A percentile compares a stretch with the other conserved stretches of the same genome.
phyloP scores from a whole-genome alignment of 2,888 invertebrate species.

The Temnothorax unifasciatus region DNA sequence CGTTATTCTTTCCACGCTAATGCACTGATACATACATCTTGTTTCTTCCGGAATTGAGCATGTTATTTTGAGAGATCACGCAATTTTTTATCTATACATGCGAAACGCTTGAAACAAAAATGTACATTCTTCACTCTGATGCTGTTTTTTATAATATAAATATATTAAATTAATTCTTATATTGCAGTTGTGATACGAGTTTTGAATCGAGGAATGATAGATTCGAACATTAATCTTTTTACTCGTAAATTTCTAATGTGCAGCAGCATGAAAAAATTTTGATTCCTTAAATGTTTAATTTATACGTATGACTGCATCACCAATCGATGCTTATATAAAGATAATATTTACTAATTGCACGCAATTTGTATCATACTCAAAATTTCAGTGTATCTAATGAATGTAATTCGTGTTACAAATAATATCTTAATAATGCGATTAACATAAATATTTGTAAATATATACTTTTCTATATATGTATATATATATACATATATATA shows the following conservation, averaged over 20 bases:
- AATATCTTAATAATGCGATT: conserved; percentile 59
- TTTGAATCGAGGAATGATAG: conserved; percentile 33
- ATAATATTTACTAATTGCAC: conserved; percentile 79
- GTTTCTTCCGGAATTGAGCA: conserved; percentile 64
- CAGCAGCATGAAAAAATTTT: conserved; percentile 73
- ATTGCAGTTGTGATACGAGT: conserved; percentile 45
- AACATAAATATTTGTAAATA: conserved; percentile 65
- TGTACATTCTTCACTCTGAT: conserved; percentile 58
- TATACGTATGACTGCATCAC: conserved; percentile 77
- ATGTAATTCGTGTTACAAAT: conserved; percentile 68
- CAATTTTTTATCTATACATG: conserved; percentile 58
- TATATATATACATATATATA: conserved; percentile 54
- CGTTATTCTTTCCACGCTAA: conserved; percentile 64
- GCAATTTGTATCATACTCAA: conserved; percentile 71
- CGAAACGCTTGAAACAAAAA: conserved; percentile 65
- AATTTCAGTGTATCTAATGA: conserved; percentile 68
- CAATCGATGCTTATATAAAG: conserved; percentile 77
- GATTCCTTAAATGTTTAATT: conserved; percentile 72
- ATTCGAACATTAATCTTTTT: conserved; percentile 54
- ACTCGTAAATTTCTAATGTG: conserved; percentile 61
- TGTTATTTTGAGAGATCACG: conserved; percentile 63
- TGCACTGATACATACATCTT: conserved; percentile 66
- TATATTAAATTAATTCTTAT: conserved; percentile 55
- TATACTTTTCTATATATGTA: conserved; percentile 57
- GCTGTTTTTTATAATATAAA: conserved; percentile 53